Evolutionary conservation across 2,888 invertebrate species (phyloP).

Genomic region (Drosophila seclusa): DNA sequence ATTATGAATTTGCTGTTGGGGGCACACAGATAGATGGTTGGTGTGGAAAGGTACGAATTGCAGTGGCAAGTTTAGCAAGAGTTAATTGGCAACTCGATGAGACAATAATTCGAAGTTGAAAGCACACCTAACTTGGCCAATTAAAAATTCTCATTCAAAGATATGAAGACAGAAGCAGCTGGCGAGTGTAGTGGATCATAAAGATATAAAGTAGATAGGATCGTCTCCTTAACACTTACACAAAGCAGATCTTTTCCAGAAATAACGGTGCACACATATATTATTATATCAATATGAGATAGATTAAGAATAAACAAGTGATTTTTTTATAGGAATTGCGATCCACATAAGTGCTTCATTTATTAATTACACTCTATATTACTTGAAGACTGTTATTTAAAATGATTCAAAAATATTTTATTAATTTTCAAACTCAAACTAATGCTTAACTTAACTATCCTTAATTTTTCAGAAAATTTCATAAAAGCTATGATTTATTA

Average conservation of each 20-base stretch:
- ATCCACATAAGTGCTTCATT: not conserved
- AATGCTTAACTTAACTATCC: not conserved
- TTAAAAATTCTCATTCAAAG: not conserved
- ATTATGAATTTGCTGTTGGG: constrained; percentile 39
- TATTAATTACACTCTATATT: too few relatives aligned
- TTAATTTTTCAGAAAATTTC: not conserved
- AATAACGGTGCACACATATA: too few relatives aligned
- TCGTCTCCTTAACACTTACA: not conserved
- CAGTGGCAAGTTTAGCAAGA: not conserved
- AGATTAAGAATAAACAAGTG: too few relatives aligned
- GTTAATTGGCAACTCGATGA: not conserved
- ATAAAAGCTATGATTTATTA: not conserved
- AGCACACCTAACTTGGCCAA: not conserved
- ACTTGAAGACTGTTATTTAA: too few relatives aligned
- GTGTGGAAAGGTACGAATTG: constrained; percentile 1
- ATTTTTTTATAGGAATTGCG: too few relatives aligned
- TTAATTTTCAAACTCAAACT: not conserved
- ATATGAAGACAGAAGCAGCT: not conserved
- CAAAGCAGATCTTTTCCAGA: not conserved
- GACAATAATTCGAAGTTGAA: not conserved
- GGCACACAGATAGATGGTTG: not conserved
- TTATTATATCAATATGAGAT: too few relatives aligned
- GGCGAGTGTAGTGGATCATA: too few relatives aligned
- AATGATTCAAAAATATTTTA: too few relatives aligned
- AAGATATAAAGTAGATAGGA: not conserved